Evolutionary conservation across 2,797 vertebrate genomes (phyloP).

Genomic region (Mionectes olivaceus): DNA sequence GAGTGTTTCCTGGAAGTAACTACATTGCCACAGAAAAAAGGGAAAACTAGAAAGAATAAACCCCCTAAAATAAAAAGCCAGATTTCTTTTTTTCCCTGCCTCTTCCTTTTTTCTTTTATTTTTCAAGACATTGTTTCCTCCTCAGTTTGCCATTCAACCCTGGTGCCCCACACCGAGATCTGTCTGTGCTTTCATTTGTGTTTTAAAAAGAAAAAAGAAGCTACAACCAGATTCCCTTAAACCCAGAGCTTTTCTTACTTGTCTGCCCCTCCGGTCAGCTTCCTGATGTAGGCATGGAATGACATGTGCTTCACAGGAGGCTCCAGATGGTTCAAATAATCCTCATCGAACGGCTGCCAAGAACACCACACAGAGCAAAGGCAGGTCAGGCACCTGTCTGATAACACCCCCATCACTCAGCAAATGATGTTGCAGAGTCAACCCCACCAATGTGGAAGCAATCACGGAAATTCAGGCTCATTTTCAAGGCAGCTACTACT

Average conservation of each 20-base stretch:
- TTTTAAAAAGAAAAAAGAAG: neutral
- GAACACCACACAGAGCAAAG: slow-evolving; percentile 26
- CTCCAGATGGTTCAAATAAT: slow-evolving; percentile 98
- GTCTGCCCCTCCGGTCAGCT: slow-evolving; percentile 96
- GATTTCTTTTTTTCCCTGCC: neutral
- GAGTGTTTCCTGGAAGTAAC: neutral
- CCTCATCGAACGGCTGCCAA: slow-evolving; percentile 95
- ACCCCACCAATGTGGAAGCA: slow-evolving; percentile 16
- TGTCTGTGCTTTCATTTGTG: neutral
- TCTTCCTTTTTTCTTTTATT: neutral
- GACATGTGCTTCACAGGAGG: slow-evolving; percentile 99
- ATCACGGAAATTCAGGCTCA: slow-evolving; percentile 17
- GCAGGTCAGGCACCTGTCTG: slow-evolving; percentile 31
- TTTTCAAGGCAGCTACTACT: slow-evolving; percentile 28
- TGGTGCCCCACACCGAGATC: neutral
- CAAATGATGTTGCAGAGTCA: slow-evolving; percentile 27
- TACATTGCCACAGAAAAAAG: neutral
- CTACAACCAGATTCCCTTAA: neutral
- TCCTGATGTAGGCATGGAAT: slow-evolving; percentile 98
- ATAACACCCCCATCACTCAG: neutral
- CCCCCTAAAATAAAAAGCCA: neutral
- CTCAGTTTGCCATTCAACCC: neutral
- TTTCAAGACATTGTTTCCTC: neutral
- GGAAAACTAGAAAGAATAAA: neutral
- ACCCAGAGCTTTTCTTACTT: slow-evolving; percentile 84